Percentiles rank a stretch among this genome's conserved stretches.
These are phyloP conservation scores for Hyles lineata DNA, from an alignment of 2,888 invertebrate genomes.

Conservation along the genomic window DNA sequence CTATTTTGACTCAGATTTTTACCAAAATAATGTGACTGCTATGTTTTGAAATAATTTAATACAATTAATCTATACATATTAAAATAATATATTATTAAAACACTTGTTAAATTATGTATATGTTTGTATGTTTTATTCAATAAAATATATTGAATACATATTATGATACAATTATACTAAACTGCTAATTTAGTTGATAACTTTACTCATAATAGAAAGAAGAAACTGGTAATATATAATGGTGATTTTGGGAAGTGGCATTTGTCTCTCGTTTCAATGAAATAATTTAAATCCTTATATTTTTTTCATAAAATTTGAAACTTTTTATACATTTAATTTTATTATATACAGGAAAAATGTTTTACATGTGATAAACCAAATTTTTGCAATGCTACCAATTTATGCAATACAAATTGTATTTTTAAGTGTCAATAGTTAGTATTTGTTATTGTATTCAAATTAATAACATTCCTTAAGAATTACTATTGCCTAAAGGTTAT, in stretches of 20 bases:
- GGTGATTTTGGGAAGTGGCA: neutral
- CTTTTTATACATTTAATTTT: no score
- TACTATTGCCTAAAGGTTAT: no score
- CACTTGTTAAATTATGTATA: neutral
- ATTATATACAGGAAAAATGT: no score
- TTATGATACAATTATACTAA: neutral
- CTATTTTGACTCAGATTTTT: no score
- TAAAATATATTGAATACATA: neutral
- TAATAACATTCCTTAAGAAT: no score
- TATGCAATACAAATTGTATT: no score
- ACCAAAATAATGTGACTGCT: no score
- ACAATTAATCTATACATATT: neutral
- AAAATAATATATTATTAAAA: neutral
- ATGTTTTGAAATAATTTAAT: neutral
- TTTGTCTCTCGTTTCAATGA: neutral
- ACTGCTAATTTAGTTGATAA: neutral
- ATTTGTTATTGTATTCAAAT: no score
- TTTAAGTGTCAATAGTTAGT: no score
- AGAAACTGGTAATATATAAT: no score
- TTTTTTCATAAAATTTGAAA: neutral
- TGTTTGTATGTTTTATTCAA: slow-evolving; percentile 9
- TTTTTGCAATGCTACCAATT: no score
- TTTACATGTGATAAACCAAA: no score
- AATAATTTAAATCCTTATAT: neutral
- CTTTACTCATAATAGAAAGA: neutral